Evolutionary conservation across 2,888 invertebrate genomes (phyloP), one percentile per base, ranked within the genome.

Genomic region (Chelonus formosanus): DNA sequence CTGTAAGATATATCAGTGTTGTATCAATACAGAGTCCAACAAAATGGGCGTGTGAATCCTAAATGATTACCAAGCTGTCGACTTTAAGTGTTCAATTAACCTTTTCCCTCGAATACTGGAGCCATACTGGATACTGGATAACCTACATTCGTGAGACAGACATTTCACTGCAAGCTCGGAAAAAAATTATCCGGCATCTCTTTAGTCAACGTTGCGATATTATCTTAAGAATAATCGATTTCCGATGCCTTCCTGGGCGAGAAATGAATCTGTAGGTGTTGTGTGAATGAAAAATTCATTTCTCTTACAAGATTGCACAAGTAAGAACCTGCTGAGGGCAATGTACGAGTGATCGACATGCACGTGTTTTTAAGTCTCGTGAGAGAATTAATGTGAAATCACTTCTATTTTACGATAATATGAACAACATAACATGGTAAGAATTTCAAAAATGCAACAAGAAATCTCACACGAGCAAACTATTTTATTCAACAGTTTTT

Each of bases 1-100:
- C 52, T 40, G 35, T 6, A 50, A 43, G 7, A 50, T 44, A 53
- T 64, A 58, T 43, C 53, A 31, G 36, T 63, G 48, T 55, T 50
- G 55, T 54, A 54, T 63, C 32, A 32, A 63, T 10, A 52, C 68
- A 67, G 40, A 40, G 40, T 40, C 40, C 40, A 40, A 40, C 40
- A 40, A 40, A 40, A 56, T 57, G 61, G 66, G 66, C 66, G 65
- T 66, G 67, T 65, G 69, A 67, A 70, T 69, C 65, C 55, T 52
- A 47, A 59, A 44, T 59, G 59, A 65, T 72, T 68, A 69, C 63
- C 61, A 69, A 60, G 63, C 65, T 66, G 67, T 69, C 59, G 55
- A 57, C 55, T 61, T 61, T 63, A 70, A 74, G 69, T 68, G 71
- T 63, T 70, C 75, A 69, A 75, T 75, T 75, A 75, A 75, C 73